A percentile compares a stretch with the other conserved stretches of the same genome.
These are phyloP conservation scores for Limonius californicus DNA, from an alignment of 1,140 invertebrate genomes.

Conservation along the genomic window DNA sequence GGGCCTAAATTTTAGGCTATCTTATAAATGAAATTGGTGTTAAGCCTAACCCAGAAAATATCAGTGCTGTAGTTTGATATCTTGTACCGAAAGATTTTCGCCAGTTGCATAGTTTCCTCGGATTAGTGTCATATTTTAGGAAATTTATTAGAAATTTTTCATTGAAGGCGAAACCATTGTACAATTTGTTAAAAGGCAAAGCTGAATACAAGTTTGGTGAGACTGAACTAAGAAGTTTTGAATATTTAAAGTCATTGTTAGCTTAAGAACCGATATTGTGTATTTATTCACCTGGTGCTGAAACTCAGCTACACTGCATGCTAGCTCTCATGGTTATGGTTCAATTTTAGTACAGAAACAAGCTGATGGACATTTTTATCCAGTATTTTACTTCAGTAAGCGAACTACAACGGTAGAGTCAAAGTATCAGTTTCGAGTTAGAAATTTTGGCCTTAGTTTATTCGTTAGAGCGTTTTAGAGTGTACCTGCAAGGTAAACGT, in stretches of 20 bases:
- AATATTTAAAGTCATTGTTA: background rate
- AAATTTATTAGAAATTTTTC: conserved; percentile 21
- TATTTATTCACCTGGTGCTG: conserved; percentile 18
- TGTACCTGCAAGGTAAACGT: conserved; percentile 28
- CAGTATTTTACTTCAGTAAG: conserved; percentile 34
- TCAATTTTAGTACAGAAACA: conserved; percentile 24
- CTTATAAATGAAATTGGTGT: conserved; percentile 1
- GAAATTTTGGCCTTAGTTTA: conserved; percentile 20
- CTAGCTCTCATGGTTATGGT: conserved; percentile 12
- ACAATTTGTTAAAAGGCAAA: conserved; percentile 23
- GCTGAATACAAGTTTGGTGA: conserved; percentile 26
- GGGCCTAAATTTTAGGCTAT: too few relatives aligned
- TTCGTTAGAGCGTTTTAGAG: conserved; percentile 5
- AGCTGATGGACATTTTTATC: conserved; percentile 25
- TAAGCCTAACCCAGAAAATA: too few relatives aligned
- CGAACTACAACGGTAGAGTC: conserved; percentile 17
- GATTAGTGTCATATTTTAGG: conserved; percentile 32
- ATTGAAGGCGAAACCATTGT: conserved; percentile 32
- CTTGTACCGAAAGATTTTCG: conserved; percentile 15
- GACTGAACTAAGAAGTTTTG: background rate
- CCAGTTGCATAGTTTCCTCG: conserved; percentile 31
- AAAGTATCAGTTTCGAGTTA: conserved; percentile 29
- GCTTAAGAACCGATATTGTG: background rate
- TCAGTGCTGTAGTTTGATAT: background rate
- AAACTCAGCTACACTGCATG: conserved; percentile 22